Conservation (phyloP, 2,888 invertebrate species). For the Erynnis tages region DNA sequence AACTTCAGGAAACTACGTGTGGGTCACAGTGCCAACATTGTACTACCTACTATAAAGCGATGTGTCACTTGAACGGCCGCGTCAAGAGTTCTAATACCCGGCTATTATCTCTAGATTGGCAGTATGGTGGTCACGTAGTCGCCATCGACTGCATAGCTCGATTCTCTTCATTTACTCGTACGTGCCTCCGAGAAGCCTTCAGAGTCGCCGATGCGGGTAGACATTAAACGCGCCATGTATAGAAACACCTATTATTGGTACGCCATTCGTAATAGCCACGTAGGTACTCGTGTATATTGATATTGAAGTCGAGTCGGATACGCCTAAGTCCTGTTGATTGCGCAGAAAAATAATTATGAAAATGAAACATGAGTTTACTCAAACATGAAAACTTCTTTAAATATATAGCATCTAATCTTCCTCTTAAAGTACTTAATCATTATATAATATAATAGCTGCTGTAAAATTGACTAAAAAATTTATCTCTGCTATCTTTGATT, state of each 20-base stretch:
- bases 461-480: no score
- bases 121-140: slow-evolving; percentile 54
- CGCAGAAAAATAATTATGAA: not conserved
- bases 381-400: no score
- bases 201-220: slow-evolving; percentile 32
- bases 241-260: slow-evolving; percentile 43
- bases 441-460: no score
- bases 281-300: slow-evolving; percentile 48
- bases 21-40: no score
- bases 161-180: slow-evolving; percentile 58
- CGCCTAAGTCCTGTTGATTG: not conserved
- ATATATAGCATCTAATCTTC: no score
- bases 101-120: slow-evolving; percentile 46
- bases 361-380: no score
- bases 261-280: slow-evolving; percentile 34
- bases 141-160: slow-evolving; percentile 41
- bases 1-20: no score
- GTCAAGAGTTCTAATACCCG: slow-evolving; percentile 32
- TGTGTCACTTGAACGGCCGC: slow-evolving; percentile 35
- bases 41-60: no score
- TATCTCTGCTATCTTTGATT: no score
- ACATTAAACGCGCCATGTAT: slow-evolving; percentile 48
- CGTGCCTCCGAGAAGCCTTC: slow-evolving; percentile 48
- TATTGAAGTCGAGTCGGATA: slow-evolving; percentile 34
- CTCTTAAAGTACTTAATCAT: no score